Percentiles rank a stretch among this genome's conserved stretches.
phyloP scores from a whole-genome alignment of 2,888 invertebrate genomes.

The Synanthedon formicaeformis region DNA sequence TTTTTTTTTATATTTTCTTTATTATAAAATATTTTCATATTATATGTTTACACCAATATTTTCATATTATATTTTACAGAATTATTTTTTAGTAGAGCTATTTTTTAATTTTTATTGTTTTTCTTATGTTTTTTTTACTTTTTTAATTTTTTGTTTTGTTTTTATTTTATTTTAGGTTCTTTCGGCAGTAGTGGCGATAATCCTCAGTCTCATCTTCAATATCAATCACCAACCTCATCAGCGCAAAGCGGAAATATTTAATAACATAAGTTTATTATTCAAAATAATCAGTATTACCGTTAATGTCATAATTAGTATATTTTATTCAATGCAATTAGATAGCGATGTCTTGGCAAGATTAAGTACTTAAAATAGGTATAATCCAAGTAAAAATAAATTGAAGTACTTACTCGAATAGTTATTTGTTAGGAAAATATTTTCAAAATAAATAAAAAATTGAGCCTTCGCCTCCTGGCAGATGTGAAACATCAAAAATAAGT shows the following conservation, averaged over 20 bases:
- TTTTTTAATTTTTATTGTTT: constrained; percentile 12
- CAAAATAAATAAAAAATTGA: too few species aligned
- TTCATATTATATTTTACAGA: background rate
- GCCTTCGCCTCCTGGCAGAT: too few species aligned
- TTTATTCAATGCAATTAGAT: constrained; percentile 66
- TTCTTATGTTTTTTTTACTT: constrained; percentile 19
- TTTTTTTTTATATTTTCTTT: too few species aligned
- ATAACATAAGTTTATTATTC: constrained; percentile 70
- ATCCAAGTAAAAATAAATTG: too few species aligned
- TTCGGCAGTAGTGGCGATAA: constrained; percentile 71
- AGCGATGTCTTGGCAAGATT: background rate
- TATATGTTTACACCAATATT: background rate
- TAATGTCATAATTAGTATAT: constrained; percentile 73
- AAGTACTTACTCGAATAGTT: too few species aligned
- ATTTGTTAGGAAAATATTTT: too few species aligned
- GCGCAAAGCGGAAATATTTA: constrained; percentile 69
- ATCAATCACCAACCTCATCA: constrained; percentile 73
- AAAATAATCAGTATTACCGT: constrained; percentile 72
- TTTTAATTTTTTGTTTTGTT: constrained; percentile 23
- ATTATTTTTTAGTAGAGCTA: constrained; percentile 6
- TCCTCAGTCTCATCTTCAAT: constrained; percentile 71
- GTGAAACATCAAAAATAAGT: too few species aligned
- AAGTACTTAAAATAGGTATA: too few species aligned
- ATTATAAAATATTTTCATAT: too few species aligned
- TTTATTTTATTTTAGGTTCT: constrained; percentile 58